Evolutionary conservation across 2,113 vertebrate species (phyloP).

Genomic region (Oophaga pumilio): DNA sequence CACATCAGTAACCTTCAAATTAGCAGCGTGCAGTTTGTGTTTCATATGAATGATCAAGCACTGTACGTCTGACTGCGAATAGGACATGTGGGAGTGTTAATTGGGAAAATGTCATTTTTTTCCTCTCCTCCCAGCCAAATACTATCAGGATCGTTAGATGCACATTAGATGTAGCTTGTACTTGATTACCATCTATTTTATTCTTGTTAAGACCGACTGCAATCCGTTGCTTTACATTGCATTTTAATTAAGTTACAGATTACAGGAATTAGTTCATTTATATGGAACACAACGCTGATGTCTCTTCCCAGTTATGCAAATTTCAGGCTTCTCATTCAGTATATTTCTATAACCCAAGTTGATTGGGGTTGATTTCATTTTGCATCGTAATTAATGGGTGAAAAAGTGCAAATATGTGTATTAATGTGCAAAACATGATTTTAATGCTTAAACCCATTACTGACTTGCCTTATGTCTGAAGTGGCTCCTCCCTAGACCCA

Average conservation of each 20-base stretch:
- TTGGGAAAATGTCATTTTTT: conserved; percentile 1
- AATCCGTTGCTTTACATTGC: conserved; percentile 6
- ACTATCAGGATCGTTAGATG: conserved; percentile 6
- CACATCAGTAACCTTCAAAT: conserved; percentile 6
- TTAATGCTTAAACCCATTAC: neutral
- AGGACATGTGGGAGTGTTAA: conserved; percentile 13
- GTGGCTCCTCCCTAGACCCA: no score
- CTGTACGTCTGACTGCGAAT: neutral
- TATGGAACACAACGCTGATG: neutral
- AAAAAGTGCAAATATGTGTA: neutral
- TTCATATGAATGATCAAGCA: neutral
- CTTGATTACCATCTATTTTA: conserved; percentile 46
- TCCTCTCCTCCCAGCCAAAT: conserved; percentile 26
- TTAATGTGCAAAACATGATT: neutral
- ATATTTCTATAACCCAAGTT: neutral
- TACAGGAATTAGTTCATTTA: conserved; percentile 8
- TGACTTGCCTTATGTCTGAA: neutral
- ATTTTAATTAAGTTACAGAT: conserved; percentile 38
- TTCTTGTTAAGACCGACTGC: neutral
- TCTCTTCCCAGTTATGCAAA: neutral
- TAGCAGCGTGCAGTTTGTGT: neutral
- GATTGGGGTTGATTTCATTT: conserved; percentile 13
- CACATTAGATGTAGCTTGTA: conserved; percentile 21
- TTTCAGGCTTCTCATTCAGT: neutral
- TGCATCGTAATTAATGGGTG: neutral